Base-by-base conservation (phyloP, 1,140 invertebrate species). In the Schlechtendalia chinensis region DNA sequence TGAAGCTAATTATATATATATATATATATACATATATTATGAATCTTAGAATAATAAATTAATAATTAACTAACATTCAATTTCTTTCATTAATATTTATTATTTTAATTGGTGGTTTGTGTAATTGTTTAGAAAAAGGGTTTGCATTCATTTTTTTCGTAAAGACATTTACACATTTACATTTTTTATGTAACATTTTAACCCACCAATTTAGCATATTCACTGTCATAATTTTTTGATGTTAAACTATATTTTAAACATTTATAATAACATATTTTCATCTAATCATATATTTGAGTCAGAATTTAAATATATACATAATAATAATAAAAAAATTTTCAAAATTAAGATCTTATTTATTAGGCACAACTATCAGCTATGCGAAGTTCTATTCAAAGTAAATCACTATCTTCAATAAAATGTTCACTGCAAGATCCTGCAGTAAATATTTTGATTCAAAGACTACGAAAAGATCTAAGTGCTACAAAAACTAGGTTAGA, bases 391-490 rank as follows among this genome's bases (percentile, higher is more conserved):
- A 92, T 93, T 61, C 92, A 91, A 83, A 89, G 91, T 22, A 89
- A 81, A 17, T 81, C 81, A 17, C 45, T 82, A 27, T 61, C 92
- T 81, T 90, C 93, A 63, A 85, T 96, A 61, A 89, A 95, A 83
- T 92, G 93, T 17, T 92, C 94, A 81, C 87, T 98, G 1, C 87
- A 98, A 83, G 97, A 99, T 88, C 96, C 97, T 39, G 96, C 96
- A 82, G 95, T 98, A 24, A 98, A 98, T 89, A 90, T 97, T 82
- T 89, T 98, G 56, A 93, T 98, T 85, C 92, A 97, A 86, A 91
- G 92, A 86, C 90, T 99, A 85, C 91, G 95, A 82, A 93, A 95
- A 86, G 96, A 98, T 87, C 87, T 98, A 81, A 92, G 94, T 80
- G 90, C 92, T 58, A 93, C 94, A 14, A 95, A 95, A 87, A 91